These are phyloP conservation scores for Xylota segnis DNA, from an alignment of 2,888 invertebrate species.

Conservation along the genomic window DNA sequence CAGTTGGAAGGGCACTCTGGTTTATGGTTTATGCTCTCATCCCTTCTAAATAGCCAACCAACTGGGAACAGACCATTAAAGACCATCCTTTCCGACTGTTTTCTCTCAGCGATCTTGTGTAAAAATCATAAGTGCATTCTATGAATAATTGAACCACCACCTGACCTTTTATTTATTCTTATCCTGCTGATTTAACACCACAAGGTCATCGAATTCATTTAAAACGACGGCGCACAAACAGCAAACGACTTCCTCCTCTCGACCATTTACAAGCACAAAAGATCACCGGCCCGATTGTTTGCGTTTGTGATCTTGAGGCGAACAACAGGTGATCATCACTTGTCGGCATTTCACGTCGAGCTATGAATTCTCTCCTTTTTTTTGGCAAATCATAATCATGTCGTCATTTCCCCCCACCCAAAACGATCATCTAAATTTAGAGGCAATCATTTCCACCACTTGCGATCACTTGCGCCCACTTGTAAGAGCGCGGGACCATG, in stretches of 20 bases:
- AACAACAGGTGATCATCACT: conserved; percentile 75
- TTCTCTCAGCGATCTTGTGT: not conserved
- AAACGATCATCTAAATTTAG: conserved; percentile 63
- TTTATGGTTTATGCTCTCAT: too few relatives aligned
- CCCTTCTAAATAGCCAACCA: too few relatives aligned
- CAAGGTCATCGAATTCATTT: conserved; percentile 49
- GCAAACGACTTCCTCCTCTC: conserved; percentile 48
- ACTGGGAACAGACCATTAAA: too few relatives aligned
- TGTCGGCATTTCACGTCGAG: conserved; percentile 62
- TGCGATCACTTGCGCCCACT: conserved; percentile 44
- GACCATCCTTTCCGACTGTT: too few relatives aligned
- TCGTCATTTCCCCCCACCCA: conserved; percentile 59
- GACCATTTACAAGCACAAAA: conserved; percentile 38
- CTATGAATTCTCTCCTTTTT: conserved; percentile 23
- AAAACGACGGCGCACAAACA: conserved; percentile 34
- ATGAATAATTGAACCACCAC: conserved; percentile 48
- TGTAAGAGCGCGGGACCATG: conserved; percentile 48
- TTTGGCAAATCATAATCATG: conserved; percentile 66
- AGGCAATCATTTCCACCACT: conserved; percentile 41
- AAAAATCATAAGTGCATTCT: not conserved
- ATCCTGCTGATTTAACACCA: conserved; percentile 42
- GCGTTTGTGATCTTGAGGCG: conserved; percentile 47
- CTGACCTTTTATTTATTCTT: conserved; percentile 59
- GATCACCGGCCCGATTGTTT: conserved; percentile 58
- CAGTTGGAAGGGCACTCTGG: too few relatives aligned